Conservation (phyloP, 2,888 invertebrate genomes). For the Cheilosia pagana region DNA sequence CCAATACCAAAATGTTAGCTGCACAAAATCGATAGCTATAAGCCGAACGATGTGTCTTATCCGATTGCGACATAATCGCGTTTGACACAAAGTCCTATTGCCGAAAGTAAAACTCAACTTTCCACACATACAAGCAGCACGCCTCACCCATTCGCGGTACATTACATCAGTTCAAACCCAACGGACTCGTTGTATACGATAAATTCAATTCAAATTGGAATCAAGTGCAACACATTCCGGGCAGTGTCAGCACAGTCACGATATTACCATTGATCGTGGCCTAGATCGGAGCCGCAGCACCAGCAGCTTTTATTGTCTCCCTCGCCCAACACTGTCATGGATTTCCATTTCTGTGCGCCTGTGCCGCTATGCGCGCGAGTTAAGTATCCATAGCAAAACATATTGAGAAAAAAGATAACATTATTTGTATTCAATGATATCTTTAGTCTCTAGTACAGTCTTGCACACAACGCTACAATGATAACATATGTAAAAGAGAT, state of each 20-base stretch:
- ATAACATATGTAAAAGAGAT: too few relatives aligned
- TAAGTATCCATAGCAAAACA: too few relatives aligned
- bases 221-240: constrained; percentile 68
- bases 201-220: constrained; percentile 43
- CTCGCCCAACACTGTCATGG: constrained; percentile 7
- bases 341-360: constrained; percentile 35
- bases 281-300: constrained; percentile 50
- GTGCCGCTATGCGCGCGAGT: neutral
- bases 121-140: neutral
- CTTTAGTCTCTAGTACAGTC: too few relatives aligned
- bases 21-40: too few relatives aligned
- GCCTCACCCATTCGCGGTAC: constrained; percentile 17
- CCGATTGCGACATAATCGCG: neutral
- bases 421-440: too few relatives aligned
- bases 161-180: constrained; percentile 43
- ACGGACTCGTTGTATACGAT: constrained; percentile 3
- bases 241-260: constrained; percentile 68
- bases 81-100: neutral
- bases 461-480: too few relatives aligned
- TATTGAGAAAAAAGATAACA: too few relatives aligned
- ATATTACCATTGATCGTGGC: constrained; percentile 71
- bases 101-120: constrained; percentile 51
- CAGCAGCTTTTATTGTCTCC: constrained; percentile 41
- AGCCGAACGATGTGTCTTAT: too few relatives aligned
- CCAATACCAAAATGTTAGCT: too few relatives aligned